Evolutionary conservation across 2,888 invertebrate species (phyloP), one percentile per base, ranked within the genome.

Genomic region (Plebejus anna): DNA sequence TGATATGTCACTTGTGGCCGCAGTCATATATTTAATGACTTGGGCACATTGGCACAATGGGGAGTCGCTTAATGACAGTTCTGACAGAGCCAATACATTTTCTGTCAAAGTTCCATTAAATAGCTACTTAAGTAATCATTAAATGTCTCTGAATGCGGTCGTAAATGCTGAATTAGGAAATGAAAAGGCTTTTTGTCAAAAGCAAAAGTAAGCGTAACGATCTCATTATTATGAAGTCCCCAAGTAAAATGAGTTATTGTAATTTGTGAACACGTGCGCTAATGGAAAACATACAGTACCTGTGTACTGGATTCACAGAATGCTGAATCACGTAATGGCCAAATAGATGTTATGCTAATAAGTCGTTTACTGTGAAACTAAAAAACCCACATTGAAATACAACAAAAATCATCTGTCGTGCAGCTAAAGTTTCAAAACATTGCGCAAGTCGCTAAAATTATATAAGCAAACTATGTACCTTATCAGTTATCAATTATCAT

Each of bases 231-330:
- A 16, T 55, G 13, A 1, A 55, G 13, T 55, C 16, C 3, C 4
- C 11, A 55, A 55, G 55, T 55, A 55, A 55, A 16, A 55, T 55
- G 4, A 16, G 55, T 55, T 55, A 22, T 59, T 22, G 9, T 32
- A 32, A 32, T 32, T 32, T 32, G 32, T 59, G 9, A 59, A 59
- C 55, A 55, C 59, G 59, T 59, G 59, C 22, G 59, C 9, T 59
- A 2, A 59, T 59, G 59, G 7, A 22, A 59, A 59, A 59, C 22
- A 57, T 55, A 57, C 2, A 59, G 59, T 59, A 59, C 22, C 28
- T 59, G 13, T 59, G 59, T 59, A 59, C n/a, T 66, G 28, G 61
- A 28, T 66, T 66, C 61, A 66, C 22, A 66, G 61, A 66, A 66
- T 13, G 61, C 61, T 66, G 32, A 32, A 66, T 66, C 61, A 66